Conservation (phyloP, 2,113 vertebrate genomes). For the Rhinoptilus africanus region DNA sequence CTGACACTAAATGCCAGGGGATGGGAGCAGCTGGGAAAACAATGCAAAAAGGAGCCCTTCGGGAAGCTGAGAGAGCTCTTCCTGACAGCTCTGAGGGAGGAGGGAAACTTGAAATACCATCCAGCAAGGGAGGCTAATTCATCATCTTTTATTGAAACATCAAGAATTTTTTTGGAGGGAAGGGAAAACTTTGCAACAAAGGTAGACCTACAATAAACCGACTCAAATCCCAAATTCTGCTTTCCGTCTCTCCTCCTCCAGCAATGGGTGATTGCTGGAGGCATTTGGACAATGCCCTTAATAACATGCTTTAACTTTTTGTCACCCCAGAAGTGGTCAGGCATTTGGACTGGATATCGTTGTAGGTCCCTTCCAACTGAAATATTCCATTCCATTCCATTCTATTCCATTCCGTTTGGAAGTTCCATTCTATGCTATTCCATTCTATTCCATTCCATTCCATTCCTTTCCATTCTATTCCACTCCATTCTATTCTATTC, state of each 20-base stretch:
- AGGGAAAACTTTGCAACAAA: background rate
- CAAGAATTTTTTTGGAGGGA: background rate
- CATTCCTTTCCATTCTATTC: no score
- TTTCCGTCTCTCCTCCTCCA: background rate
- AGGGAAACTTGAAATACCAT: background rate
- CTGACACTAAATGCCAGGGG: constrained; percentile 30
- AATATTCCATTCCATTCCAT: background rate
- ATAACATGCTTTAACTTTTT: background rate
- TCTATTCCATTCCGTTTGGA: background rate
- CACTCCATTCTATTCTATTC: background rate
- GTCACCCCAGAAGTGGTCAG: background rate
- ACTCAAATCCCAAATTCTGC: background rate
- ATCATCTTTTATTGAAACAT: background rate
- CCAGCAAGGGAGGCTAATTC: background rate
- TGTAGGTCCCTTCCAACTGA: background rate
- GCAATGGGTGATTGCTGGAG: background rate
- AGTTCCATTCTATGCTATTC: no score
- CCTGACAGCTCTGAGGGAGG: rapidly evolving
- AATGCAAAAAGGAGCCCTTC: background rate
- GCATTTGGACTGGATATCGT: background rate
- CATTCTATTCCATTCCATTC: background rate
- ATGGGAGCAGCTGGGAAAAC: constrained; percentile 30
- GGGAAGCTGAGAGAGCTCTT: background rate
- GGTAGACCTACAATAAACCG: background rate
- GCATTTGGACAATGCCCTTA: background rate